Percentiles rank a stretch among this genome's conserved stretches.
Conservation (phyloP, 53 echinoderm and acorn worm genomes). For the Patiria pectinifera region DNA sequence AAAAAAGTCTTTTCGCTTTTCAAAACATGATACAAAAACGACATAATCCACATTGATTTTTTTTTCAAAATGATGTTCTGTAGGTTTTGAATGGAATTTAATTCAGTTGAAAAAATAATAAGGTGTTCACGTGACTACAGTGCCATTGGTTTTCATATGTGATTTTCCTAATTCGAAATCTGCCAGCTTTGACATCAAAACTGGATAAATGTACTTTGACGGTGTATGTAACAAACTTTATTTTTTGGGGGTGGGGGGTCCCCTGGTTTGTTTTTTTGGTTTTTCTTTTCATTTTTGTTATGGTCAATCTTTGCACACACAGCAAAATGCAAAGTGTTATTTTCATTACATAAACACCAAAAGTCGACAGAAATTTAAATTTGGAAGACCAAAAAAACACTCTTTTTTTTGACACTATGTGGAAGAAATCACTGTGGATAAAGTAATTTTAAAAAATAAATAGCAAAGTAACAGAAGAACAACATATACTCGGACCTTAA, state of each 20-base stretch:
- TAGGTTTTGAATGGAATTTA: no score
- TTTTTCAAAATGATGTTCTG: background rate
- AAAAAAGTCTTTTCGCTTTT: background rate
- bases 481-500: background rate
- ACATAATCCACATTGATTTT: background rate
- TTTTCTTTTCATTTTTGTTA: no score
- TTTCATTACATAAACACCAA: background rate
- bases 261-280: no score
- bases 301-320: background rate
- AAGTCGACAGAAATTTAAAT: background rate
- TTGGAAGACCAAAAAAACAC: background rate
- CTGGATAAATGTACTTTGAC: no score
- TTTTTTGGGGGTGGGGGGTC: no score
- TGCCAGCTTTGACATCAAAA: no score
- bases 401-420: background rate
- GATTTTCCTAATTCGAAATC: no score
- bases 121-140: background rate
- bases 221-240: no score
- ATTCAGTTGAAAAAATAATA: no score
- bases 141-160: background rate
- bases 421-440: background rate
- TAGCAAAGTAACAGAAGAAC: background rate
- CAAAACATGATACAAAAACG: background rate
- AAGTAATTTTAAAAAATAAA: background rate
- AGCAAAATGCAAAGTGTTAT: background rate